Evolutionary conservation across 2,797 vertebrate species (phyloP), one percentile per base, ranked within the genome.

Genomic region (Varecia variegata): DNA sequence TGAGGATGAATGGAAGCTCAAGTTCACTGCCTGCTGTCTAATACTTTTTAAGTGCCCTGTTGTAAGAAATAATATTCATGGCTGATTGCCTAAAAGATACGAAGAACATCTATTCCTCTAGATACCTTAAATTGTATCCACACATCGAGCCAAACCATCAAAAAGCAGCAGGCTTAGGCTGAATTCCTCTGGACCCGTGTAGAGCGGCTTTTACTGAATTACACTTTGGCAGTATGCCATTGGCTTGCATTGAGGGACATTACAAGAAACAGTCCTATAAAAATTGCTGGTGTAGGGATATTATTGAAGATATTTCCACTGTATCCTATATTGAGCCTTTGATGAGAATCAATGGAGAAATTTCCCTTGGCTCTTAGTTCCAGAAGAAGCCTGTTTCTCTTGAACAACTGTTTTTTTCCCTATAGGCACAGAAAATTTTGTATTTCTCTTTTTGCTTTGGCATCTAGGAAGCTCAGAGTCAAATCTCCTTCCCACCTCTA

Each of bases 161-260:
- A 71, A 92, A 95, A 86, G 70, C 43, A 77, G 89, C 60, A 94
- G 86, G 91, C 70, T 27, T 76, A 82, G 82, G 70, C 79, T 76
- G 94, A 95, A 76, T n/a, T 6, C 45, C 54, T 91, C 82, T 77
- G 90, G 94, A 71, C 80, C 50, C 5, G 1, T 67, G 70, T 38
- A 73, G 85, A 89, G 74, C 30, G 67, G 68, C 68, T 92, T 85
- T 97, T 87, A 96, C 97, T 93, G 96, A 95, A 87, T 95, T 97
- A 97, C 96, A 81, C 97, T 82, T 93, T 97, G 97, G 96, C 96
- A 87, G 62, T 62, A 12, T 88, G 93, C 97, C 97, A 95, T 5
- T 96, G 95, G 81, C 93, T 95, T 86, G 45, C 90, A 91, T 5
- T 23, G 43, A 96, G 45, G 76, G 94, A 94, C 47, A 56, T 93